Percentiles rank a stretch among this genome's conserved stretches.
phyloP scores from a whole-genome alignment of 2,888 invertebrate species.

The Thymelicus sylvestris region DNA sequence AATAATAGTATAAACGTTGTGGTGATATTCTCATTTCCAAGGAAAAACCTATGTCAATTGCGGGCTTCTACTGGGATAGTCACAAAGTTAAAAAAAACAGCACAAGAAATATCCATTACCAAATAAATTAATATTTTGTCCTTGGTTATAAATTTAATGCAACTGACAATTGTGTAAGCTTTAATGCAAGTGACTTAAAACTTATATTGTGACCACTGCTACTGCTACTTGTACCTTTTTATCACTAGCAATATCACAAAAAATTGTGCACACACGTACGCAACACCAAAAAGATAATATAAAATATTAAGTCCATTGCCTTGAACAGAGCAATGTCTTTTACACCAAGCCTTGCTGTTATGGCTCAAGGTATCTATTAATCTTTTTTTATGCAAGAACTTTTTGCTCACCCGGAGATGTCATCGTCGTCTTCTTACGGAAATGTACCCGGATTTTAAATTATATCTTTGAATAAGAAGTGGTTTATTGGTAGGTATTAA shows the following conservation, averaged over 20 bases:
- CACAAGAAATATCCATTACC: too few relatives aligned
- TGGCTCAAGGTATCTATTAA: conserved; percentile 53
- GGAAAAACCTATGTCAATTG: too few relatives aligned
- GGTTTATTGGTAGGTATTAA: background rate
- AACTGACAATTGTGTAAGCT: too few relatives aligned
- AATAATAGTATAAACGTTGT: too few relatives aligned
- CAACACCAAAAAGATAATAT: conserved; percentile 25
- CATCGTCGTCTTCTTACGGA: conserved; percentile 3
- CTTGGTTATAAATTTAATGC: too few relatives aligned
- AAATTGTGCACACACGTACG: conserved; percentile 13
- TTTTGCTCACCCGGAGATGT: conserved; percentile 32
- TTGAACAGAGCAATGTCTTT: conserved; percentile 60
- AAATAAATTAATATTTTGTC: too few relatives aligned
- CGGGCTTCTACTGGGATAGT: too few relatives aligned
- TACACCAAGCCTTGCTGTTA: conserved; percentile 51
- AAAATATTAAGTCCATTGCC: conserved; percentile 44
- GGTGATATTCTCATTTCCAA: too few relatives aligned
- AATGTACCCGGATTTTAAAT: background rate
- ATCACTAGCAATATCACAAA: conserved; percentile 16
- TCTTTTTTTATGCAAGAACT: conserved; percentile 39
- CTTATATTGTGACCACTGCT: too few relatives aligned
- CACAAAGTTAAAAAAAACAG: too few relatives aligned
- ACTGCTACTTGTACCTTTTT: conserved; percentile 1
- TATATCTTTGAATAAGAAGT: background rate
- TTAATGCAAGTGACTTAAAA: too few relatives aligned